These are phyloP conservation scores for Pteropus rufus DNA, from an alignment of 2,797 vertebrate species.

Conservation along the genomic window DNA sequence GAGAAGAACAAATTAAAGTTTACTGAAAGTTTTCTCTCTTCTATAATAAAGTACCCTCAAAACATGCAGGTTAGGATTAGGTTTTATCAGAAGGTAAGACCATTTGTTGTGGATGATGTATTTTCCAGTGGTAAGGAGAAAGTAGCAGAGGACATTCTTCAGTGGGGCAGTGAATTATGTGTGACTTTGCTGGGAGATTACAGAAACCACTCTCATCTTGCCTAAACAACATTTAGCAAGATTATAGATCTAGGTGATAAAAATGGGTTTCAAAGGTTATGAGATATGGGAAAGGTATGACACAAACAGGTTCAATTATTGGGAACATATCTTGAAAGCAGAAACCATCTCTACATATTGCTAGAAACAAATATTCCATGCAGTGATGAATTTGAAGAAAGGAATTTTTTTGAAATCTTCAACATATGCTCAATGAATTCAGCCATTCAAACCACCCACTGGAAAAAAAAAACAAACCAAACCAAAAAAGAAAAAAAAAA, in stretches of 20 bases:
- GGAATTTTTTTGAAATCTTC: neutral
- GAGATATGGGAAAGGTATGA: neutral
- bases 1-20: neutral
- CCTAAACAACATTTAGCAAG: neutral
- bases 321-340: neutral
- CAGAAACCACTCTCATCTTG: neutral
- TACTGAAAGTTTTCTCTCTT: neutral
- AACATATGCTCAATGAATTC: neutral
- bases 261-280: constrained; percentile 8
- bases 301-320: neutral
- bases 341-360: neutral
- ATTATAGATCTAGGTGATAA: neutral
- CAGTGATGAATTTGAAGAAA: neutral
- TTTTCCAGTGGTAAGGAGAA: neutral
- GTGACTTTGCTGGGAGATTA: neutral
- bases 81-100: neutral
- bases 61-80: neutral
- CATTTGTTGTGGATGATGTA: neutral
- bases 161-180: neutral
- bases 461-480: no score
- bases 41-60: neutral
- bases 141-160: neutral
- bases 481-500: neutral
- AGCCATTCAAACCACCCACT: fast-evolving
- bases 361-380: neutral